A percentile compares a stretch with the other conserved stretches of the same genome.
Conservation (phyloP, 1,140 invertebrate genomes). For the Solen grandis region DNA sequence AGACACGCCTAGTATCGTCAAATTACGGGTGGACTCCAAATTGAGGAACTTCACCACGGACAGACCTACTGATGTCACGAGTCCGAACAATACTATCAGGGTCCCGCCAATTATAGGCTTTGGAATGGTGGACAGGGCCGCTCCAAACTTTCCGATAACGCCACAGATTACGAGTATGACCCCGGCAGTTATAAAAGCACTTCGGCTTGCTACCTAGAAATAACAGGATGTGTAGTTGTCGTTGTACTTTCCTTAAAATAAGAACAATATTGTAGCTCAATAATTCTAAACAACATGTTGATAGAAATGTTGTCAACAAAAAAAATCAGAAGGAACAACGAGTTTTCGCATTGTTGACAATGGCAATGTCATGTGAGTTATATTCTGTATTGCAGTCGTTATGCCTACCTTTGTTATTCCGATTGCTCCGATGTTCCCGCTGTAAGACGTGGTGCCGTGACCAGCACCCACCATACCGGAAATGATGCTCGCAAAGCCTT, state of each 20-base stretch:
- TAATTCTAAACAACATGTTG: no score
- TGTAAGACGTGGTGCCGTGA: slow-evolving; percentile 91
- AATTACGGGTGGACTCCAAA: slow-evolving; percentile 89
- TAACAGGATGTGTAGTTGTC: no score
- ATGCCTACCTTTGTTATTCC: slow-evolving; percentile 85
- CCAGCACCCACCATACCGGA: slow-evolving; percentile 91
- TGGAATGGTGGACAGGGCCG: slow-evolving; percentile 92
- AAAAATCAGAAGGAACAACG: no score
- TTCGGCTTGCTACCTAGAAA: slow-evolving; percentile 67
- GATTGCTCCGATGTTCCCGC: slow-evolving; percentile 93
- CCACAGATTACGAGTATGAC: slow-evolving; percentile 85
- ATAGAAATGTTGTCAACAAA: no score
- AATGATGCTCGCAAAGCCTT: slow-evolving; percentile 91
- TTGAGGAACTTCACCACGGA: slow-evolving; percentile 92
- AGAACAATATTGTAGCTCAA: no score
- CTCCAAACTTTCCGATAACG: slow-evolving; percentile 89
- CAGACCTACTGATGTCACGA: slow-evolving; percentile 79
- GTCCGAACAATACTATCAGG: slow-evolving; percentile 92
- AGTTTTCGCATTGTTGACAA: no score
- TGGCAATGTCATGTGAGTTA: no score
- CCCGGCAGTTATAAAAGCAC: slow-evolving; percentile 86
- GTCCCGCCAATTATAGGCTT: slow-evolving; percentile 80
- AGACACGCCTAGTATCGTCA: slow-evolving; percentile 92
- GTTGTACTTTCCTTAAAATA: no score
- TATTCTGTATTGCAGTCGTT: no score